These are phyloP conservation scores for Pterostichus madidus DNA, from an alignment of 2,888 invertebrate genomes.

Conservation along the genomic window DNA sequence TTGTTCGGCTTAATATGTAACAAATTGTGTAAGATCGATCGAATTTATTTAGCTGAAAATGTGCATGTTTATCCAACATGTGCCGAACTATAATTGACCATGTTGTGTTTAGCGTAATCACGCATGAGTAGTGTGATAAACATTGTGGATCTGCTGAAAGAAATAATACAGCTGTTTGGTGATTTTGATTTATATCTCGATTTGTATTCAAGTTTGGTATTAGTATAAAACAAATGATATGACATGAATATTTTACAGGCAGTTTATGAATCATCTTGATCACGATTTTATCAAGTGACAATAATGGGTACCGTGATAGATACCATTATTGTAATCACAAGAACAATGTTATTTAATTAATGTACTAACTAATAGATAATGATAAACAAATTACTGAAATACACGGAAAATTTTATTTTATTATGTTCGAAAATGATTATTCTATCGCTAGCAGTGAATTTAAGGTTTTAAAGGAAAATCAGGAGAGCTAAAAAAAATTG, in stretches of 20 bases:
- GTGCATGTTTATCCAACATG: neutral
- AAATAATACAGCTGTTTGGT: neutral
- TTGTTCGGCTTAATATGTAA: conserved; percentile 17
- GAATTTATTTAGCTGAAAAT: neutral
- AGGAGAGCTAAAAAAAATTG: no score
- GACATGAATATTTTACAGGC: conserved; percentile 8
- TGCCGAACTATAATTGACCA: neutral
- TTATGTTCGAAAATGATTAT: no score
- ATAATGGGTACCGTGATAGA: neutral
- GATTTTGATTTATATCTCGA: neutral
- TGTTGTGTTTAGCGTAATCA: neutral
- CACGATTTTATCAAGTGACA: conserved; percentile 4
- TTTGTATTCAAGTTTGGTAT: conserved; percentile 8
- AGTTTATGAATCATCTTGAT: conserved; percentile 8
- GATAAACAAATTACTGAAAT: neutral
- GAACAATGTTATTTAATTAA: neutral
- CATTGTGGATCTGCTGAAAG: neutral
- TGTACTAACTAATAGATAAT: neutral
- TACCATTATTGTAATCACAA: neutral
- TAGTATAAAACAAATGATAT: conserved; percentile 2
- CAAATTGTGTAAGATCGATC: conserved; percentile 29
- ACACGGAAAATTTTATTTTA: neutral
- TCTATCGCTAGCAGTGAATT: no score
- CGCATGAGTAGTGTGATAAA: neutral
- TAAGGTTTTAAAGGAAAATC: no score